Evolutionary conservation across 2,113 vertebrate genomes (phyloP), one percentile per base, ranked within the genome.

Genomic region (Lamprologus sp.): DNA sequence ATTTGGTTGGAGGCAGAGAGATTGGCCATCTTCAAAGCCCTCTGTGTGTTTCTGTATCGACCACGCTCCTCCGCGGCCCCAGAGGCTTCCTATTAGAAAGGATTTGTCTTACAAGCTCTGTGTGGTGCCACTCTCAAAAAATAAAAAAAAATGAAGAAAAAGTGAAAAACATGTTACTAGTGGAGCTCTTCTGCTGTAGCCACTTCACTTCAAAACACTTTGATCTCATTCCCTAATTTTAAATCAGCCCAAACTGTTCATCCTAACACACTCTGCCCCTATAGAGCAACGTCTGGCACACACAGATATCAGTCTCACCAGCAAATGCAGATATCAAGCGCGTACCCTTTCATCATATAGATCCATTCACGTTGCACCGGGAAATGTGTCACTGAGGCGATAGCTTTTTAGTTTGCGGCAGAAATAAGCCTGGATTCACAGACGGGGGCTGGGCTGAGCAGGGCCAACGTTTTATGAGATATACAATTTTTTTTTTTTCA

Each of bases 51-150:
- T 90, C 65, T 82, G 92, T 94, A 95, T 95, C 92, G 92, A 96
- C 95, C 93, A 87, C 5, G 53, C 90, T 89, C 80, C 89, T 89
- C 83, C 92, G 90, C 75, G 40, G 88, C 90, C 93, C 94, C 40
- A 83, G 91, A 91, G 95, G 91, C 88, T 89, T 93, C 90, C 93
- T 93, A 94, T 95, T 95, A 95, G 87, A 92, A 92, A 92, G 92
- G 91, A 95, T 93, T 94, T 95, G 94, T 96, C 92, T 94, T 94
- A 95, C 93, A 94, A 94, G 89, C 89, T 81, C 82, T 92, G 85
- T 88, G 89, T 87, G 84, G 65, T 80, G 85, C 83, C 87, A 86
- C 88, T 91, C 84, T 82, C 81, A 40, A 84, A 40, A 87, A 54
- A 82, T 21, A 19, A 60, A 82, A 70, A 73, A 82, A 49, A 60